Evolutionary conservation across 2,797 vertebrate genomes (phyloP).

Genomic region (Trachops cirrhosus): DNA sequence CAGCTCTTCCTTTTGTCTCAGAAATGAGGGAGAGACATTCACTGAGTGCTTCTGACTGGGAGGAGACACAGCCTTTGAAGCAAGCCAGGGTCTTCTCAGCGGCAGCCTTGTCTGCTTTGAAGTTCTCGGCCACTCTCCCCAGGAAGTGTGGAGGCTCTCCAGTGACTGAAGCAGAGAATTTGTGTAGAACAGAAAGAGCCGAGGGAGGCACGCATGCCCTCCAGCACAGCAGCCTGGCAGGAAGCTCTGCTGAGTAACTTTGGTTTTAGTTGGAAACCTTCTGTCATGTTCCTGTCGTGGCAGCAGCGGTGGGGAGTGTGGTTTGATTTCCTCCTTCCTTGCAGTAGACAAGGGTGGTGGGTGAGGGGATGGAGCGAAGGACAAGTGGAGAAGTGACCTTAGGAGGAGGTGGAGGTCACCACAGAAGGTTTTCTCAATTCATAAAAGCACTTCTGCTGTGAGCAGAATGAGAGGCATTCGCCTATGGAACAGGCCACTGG

Average conservation of each 20-base stretch:
- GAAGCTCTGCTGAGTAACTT: constrained; percentile 56
- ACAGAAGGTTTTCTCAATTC: neutral
- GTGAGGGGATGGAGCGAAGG: neutral
- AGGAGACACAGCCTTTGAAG: neutral
- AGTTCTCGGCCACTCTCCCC: neutral
- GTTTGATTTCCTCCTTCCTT: constrained; percentile 22
- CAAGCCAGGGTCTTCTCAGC: neutral
- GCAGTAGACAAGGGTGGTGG: neutral
- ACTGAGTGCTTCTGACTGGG: neutral
- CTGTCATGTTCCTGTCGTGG: neutral
- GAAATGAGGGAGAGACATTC: neutral
- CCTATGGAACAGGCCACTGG: neutral
- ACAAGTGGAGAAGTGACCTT: neutral
- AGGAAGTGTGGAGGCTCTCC: neutral
- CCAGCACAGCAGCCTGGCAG: neutral
- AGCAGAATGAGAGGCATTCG: neutral
- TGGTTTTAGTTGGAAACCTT: constrained; percentile 51
- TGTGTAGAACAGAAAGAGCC: neutral
- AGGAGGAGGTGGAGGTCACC: neutral
- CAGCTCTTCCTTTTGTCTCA: neutral
- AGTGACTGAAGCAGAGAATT: neutral
- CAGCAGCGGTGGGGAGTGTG: neutral
- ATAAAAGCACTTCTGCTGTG: neutral
- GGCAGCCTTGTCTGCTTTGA: neutral
- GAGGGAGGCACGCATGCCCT: neutral